Base-by-base conservation (phyloP, 2,797 vertebrate genomes). In the Dendrocincla tyrannina region DNA sequence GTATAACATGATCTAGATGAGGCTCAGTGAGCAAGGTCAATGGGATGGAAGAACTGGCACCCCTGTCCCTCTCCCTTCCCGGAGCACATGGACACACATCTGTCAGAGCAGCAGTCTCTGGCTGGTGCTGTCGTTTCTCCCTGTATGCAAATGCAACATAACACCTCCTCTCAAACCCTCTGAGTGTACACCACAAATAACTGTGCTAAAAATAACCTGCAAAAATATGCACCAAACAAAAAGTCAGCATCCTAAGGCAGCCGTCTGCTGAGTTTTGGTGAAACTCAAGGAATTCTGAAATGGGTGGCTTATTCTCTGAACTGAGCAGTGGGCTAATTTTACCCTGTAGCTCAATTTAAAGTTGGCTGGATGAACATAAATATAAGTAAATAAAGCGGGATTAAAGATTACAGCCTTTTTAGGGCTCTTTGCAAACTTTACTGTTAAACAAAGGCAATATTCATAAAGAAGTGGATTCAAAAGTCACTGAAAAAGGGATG, bases 161-260 rank as follows among this genome's bases (percentile, higher is more conserved):
- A 17, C 84, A 67, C 78, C 85, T 92, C 85, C 78, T 91, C 74
- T 23, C 74, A 69, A 86, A 68, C 30, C 5, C 80, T 70, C 42
- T 23, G 84, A 81, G 53, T 4, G 20, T 13, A 56, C 47, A 35
- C 58, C 80, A 47, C 60, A 92, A 96, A 93, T 80, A 88, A 72
- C 60, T 55, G 41, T 28, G 10, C 85, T 75, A 92, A 35, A 93
- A 96, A 95, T 89, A 95, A 92, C 60, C 32, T 28, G 78, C 28
- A 59, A 95, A 96, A 88, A 83, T 68, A 88, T 62, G 79, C 75
- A 53, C 11, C 53, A 49, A 62, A 68, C 46, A 37, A 37, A 62
- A 33, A 50, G 25, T 39, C 81, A 44, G 24, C 30, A 13, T 47
- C 66, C 79, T 23, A 10, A 89, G 50, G 78, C 39, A 88, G 53